Evolutionary conservation across 2,888 invertebrate species (phyloP).

Genomic region (Limenitis camilla): DNA sequence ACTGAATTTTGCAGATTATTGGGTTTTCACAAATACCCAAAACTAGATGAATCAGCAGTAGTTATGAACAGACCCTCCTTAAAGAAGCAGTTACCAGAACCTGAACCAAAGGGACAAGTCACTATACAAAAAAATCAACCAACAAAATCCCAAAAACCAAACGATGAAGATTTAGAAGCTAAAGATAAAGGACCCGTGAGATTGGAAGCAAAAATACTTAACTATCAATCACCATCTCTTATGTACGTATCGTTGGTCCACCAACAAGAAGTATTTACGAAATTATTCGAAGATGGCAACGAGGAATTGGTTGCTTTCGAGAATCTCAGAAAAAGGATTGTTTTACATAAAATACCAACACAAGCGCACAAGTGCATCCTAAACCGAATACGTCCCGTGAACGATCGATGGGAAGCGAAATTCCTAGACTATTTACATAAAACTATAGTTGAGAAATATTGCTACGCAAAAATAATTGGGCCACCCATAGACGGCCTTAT

Average conservation of each 20-base stretch:
- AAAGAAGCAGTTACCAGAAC: constrained; percentile 25
- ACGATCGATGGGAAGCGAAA: constrained; percentile 58
- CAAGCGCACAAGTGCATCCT: constrained; percentile 78
- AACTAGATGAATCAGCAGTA: constrained; percentile 40
- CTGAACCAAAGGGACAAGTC: constrained; percentile 27
- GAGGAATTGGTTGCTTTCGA: constrained; percentile 75
- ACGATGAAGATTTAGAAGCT: constrained; percentile 44
- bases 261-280: constrained; percentile 57
- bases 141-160: constrained; percentile 20
- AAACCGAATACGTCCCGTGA: constrained; percentile 43
- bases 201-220: constrained; percentile 63
- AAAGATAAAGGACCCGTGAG: constrained; percentile 67
- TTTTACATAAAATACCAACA: constrained; percentile 78
- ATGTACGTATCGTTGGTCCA: constrained; percentile 75
- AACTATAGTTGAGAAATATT: constrained; percentile 73
- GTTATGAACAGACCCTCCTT: constrained; percentile 40
- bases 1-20: constrained; percentile 36
- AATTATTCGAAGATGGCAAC: constrained; percentile 80
- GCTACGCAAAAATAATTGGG: constrained; percentile 62
- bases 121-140: constrained; percentile 35
- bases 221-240: constrained; percentile 72
- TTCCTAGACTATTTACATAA: constrained; percentile 78
- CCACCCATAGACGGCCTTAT: constrained; percentile 40
- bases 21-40: constrained; percentile 43
- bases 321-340: constrained; percentile 76